Base-by-base conservation (phyloP, 2,113 vertebrate species). In the Guaruba guarouba region DNA sequence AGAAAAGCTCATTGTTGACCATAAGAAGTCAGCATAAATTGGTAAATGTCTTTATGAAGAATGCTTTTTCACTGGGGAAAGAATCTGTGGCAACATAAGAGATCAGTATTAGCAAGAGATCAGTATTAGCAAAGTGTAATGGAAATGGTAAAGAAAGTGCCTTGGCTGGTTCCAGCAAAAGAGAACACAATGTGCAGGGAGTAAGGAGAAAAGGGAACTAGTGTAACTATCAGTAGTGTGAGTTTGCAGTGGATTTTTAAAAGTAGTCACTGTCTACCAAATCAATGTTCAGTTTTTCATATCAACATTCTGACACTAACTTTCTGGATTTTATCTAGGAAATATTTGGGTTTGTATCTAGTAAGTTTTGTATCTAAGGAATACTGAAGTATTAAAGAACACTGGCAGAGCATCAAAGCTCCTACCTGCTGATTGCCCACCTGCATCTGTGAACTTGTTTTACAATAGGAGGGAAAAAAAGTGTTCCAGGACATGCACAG, bases 131-230 rank as follows among this genome's bases (percentile, higher is more conserved):
- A 63, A 48, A 91, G 68, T 17, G 43, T 70, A 80, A 70, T 62
- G 69, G 33, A 90, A 80, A 54, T 64, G 86, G 80, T 93, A 46
- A 92, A 83, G 93, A 73, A 95, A 97, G 96, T 97, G 96, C 97
- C 97, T 98, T 97, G 95, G 85, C 76, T 87, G 92, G 79, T 88
- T 95, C 76, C 55, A 95, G 29, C 57, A 23, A 92, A 92, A 95
- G 76, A 77, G 86, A 90, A 55, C 59, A 71, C 46, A 8, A 39
- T 86, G 83, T 79, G 74, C 52, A 48, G 66, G 86, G 92, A 90
- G 46, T 16, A 22, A 82, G 89, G 89, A 75, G 94, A 54, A 76
- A 37, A 83, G 80, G 82, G 86, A 89, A 29, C 73, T 59, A 85
- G 64, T 57, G 62, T 57, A 25, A 68, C 59, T 49, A 52, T 49